These are phyloP conservation scores for Onychostoma macrolepis DNA, from an alignment of 2,113 vertebrate species.

Conservation along the genomic window DNA sequence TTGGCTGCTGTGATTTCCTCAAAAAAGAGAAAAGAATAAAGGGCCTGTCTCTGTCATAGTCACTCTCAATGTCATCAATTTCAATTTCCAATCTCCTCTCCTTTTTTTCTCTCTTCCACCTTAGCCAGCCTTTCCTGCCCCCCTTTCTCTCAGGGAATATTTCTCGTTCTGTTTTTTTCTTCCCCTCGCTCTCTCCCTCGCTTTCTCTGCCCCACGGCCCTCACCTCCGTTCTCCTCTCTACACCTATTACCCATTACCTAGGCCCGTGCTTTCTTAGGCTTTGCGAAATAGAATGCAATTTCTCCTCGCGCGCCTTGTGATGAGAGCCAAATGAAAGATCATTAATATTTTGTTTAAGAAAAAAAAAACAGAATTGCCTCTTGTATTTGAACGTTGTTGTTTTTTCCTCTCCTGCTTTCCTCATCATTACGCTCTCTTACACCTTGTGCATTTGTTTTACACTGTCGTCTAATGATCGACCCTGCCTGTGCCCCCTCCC, in stretches of 20 bases:
- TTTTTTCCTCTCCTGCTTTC: conserved; percentile 16
- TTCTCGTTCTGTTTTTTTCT: conserved; percentile 25
- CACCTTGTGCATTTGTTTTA: conserved; percentile 62
- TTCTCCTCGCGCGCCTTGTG: conserved; percentile 72
- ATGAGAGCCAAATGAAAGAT: conserved; percentile 79
- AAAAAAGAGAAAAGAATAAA: conserved; percentile 57
- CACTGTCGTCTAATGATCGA: conserved; percentile 54
- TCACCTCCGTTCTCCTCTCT: conserved; percentile 54
- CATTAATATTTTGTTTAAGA: conserved; percentile 74
- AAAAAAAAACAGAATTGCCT: conserved; percentile 57
- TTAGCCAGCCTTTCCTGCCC: conserved; percentile 54
- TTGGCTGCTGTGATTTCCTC: conserved; percentile 60
- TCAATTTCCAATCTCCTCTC: conserved; percentile 87
- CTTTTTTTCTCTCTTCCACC: conserved; percentile 53
- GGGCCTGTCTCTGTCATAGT: conserved; percentile 74
- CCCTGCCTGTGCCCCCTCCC: conserved; percentile 9
- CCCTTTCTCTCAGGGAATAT: conserved; percentile 55
- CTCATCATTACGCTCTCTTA: conserved; percentile 44
- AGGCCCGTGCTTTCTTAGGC: conserved; percentile 76
- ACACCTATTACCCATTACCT: conserved; percentile 81
- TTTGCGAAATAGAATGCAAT: conserved; percentile 85
- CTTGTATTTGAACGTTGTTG: conserved; percentile 29
- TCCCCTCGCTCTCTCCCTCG: conserved; percentile 6
- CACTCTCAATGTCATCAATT: conserved; percentile 96
- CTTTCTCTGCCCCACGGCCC: conserved; percentile 53